phyloP scores from a whole-genome alignment of 2,113 vertebrate genomes.

The Limnothrissa miodon region DNA sequence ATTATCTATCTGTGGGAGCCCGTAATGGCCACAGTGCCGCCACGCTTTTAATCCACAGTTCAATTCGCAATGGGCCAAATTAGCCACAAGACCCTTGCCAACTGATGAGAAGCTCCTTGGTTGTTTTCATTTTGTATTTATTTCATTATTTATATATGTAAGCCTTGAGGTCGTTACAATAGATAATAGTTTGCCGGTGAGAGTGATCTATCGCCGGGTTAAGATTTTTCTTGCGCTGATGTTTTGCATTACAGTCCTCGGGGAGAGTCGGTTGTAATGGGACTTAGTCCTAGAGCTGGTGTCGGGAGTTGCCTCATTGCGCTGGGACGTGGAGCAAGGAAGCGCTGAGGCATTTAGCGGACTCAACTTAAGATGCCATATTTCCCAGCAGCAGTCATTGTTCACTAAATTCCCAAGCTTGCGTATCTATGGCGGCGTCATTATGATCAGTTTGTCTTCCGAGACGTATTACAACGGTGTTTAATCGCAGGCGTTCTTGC shows the following conservation, averaged over 20 bases:
- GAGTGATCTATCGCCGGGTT: not conserved
- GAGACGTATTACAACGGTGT: not conserved
- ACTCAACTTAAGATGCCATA: not conserved
- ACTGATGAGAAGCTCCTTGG: not conserved
- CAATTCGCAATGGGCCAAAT: constrained; percentile 1
- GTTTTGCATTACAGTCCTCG: not conserved
- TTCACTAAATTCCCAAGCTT: not conserved
- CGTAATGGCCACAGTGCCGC: not conserved
- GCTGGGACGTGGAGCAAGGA: not conserved
- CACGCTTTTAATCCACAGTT: not conserved
- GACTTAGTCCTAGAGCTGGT: not conserved
- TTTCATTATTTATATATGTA: no score
- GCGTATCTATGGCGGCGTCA: not conserved
- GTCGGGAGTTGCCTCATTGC: not conserved
- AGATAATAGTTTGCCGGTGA: not conserved
- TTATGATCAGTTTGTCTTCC: not conserved
- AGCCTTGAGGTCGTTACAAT: not conserved
- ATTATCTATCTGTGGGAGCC: constrained; percentile 54
- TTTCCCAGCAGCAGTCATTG: not conserved
- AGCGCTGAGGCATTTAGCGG: not conserved
- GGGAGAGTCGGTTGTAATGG: not conserved
- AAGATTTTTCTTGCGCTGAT: not conserved
- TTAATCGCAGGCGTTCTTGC: not conserved
- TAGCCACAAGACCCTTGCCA: not conserved
- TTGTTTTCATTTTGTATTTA: no score